A percentile compares a stretch with the other conserved stretches of the same genome.
These are phyloP conservation scores for Actenoides lindsayi DNA, from an alignment of 2,113 vertebrate species.

Conservation along the genomic window DNA sequence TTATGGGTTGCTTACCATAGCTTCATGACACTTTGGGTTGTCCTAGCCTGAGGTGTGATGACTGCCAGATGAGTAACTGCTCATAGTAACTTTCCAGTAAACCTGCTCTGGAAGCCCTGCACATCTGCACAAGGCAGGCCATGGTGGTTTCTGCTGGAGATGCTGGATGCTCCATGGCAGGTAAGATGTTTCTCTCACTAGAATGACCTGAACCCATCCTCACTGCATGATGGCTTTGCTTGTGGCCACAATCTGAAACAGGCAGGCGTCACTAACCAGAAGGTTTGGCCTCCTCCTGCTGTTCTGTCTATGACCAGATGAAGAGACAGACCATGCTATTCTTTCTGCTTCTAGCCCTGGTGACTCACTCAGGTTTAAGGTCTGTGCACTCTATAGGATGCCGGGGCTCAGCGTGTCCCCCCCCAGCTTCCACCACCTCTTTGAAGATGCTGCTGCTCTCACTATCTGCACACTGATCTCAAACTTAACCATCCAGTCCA, in stretches of 20 bases:
- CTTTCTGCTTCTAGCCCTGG: background rate
- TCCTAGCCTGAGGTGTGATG: background rate
- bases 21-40: background rate
- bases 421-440: background rate
- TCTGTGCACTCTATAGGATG: accelerated
- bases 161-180: background rate
- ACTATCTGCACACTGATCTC: accelerated
- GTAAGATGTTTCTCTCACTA: background rate
- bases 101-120: background rate
- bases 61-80: background rate
- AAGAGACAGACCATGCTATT: background rate
- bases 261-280: background rate
- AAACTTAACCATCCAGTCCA: background rate
- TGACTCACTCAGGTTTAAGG: background rate
- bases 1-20: background rate
- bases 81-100: background rate
- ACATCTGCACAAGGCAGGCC: background rate
- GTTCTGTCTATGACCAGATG: background rate
- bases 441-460: background rate
- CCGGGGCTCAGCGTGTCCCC: background rate
- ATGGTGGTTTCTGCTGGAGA: accelerated
- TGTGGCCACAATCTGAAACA: accelerated
- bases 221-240: accelerated
- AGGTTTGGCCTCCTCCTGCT: background rate
- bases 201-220: background rate